Evolutionary conservation across 2,113 vertebrate species (phyloP), one percentile per base, ranked within the genome.

Genomic region (Xiphophorus maculatus): DNA sequence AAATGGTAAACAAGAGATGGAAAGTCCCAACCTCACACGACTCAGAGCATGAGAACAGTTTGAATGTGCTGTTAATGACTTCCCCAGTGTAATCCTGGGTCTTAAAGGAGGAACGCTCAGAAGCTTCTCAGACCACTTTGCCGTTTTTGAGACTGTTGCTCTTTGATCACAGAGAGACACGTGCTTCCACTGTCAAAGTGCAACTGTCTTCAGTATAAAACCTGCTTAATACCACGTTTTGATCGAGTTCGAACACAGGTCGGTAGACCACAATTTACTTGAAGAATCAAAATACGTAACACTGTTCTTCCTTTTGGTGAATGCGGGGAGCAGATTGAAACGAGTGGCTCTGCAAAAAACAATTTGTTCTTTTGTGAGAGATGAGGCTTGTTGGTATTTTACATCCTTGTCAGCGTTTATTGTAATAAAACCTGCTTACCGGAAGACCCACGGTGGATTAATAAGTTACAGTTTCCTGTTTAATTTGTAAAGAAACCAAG

Each of bases 41-140:
- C 42, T 74, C 62, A 71, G 74, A 81, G 68, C 82, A 74, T 90
- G 84, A 89, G 81, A 91, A 87, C 81, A 75, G 66, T 71, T 67
- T 25, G 11, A 70, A 44, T 68, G 83, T 68, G 73, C 54, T 77
- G 78, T 48, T 84, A 81, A 83, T 88, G 81, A 82, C 75, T 83
- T 91, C 88, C 86, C 82, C 63, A 62, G 77, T 83, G 86, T 74
- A 88, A 85, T 80, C 69, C 44, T 68, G 71, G 2, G 33, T 76
- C 86, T 87, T 86, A 76, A 91, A 90, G 81, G 82, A 84, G 83
- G 63, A 71, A 14, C 30, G 0, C 11, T 44, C 54, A 76, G 69
- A 66, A 66, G 40, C 7, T 4, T 10, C 61, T 1, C 74, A 48
- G 61, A 73, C 17, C 30, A 6, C 22, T 70, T 88, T 30, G 69